Evolutionary conservation across 2,888 invertebrate genomes (phyloP).

Genomic region (Cosmia pyralina): DNA sequence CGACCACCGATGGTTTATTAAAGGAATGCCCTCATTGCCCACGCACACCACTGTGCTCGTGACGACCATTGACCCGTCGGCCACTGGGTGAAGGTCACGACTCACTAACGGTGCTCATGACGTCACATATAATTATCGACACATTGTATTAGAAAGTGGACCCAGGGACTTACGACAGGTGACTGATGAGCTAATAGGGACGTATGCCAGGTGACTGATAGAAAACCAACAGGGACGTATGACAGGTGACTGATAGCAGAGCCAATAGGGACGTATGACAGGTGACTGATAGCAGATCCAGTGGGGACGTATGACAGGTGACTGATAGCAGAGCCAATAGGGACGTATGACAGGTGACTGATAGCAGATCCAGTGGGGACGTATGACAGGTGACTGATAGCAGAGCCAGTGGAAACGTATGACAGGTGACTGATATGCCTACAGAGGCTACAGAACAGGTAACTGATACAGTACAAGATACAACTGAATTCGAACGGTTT

Average conservation of each 20-base stretch:
- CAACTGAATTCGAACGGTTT: conserved; percentile 12
- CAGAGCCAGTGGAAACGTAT: neutral
- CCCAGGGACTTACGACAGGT: conserved; percentile 1
- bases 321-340: too few species aligned
- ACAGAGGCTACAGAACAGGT: neutral
- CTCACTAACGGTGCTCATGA: conserved; percentile 39
- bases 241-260: neutral
- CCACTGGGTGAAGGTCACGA: conserved; percentile 57
- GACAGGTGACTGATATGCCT: neutral
- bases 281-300: neutral
- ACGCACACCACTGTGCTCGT: conserved; percentile 4
- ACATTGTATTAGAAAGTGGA: conserved; percentile 46
- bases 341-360: conserved; percentile 7
- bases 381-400: conserved; percentile 1
- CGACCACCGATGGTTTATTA: conserved; percentile 1
- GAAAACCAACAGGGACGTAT: neutral
- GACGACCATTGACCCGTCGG: conserved; percentile 51
- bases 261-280: neutral
- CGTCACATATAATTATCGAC: conserved; percentile 46
- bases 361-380: conserved; percentile 7
- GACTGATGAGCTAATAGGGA: conserved; percentile 12
- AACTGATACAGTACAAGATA: conserved; percentile 7
- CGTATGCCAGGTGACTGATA: conserved; percentile 1
- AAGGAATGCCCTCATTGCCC: neutral
- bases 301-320: neutral